These are phyloP conservation scores for Hirundo rustica DNA, from an alignment of 2,797 vertebrate genomes.

Conservation along the genomic window DNA sequence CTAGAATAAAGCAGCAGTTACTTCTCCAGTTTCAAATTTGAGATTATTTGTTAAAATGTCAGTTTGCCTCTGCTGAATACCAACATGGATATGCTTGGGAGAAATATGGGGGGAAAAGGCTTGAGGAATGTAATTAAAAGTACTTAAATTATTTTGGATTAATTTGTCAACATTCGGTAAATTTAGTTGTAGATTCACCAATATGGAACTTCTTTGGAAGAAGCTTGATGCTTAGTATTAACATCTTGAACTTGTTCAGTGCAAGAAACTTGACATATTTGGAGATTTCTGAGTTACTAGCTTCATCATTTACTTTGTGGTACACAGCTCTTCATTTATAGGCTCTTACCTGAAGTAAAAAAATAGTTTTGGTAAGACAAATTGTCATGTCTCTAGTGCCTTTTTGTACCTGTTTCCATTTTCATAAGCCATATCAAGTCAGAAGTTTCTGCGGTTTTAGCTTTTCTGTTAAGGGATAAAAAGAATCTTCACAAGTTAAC, in stretches of 20 bases:
- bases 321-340: neutral
- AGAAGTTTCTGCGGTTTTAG: neutral
- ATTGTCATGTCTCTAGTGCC: neutral
- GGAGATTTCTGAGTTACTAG: neutral
- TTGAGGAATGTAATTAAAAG: neutral
- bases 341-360: neutral
- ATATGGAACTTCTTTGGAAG: neutral
- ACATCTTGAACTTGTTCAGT: neutral
- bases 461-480: neutral
- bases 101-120: neutral
- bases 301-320: neutral
- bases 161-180: neutral
- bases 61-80: neutral
- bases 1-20: neutral
- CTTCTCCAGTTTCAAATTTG: neutral
- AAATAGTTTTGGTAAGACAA: neutral
- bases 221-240: neutral
- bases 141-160: neutral
- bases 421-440: neutral
- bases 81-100: neutral
- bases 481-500: neutral
- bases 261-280: neutral
- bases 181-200: neutral
- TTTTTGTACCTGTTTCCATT: neutral
- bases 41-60: neutral